A percentile compares a stretch with the other conserved stretches of the same genome.
phyloP scores from a whole-genome alignment of 2,888 invertebrate genomes.

The Diloba caeruleocephala region DNA sequence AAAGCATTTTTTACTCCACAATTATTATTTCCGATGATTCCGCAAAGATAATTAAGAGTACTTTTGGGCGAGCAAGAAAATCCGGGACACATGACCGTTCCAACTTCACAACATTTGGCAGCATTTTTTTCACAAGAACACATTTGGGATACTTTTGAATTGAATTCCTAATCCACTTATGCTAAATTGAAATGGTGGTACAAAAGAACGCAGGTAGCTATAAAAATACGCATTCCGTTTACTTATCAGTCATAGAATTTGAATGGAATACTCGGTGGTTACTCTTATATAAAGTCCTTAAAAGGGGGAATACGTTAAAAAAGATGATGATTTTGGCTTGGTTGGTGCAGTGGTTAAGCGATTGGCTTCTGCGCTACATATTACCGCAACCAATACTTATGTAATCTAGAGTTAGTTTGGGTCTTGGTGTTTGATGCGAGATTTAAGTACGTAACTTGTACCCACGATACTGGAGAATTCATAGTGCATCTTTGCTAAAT shows the following conservation, averaged over 20 bases:
- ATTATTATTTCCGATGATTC: constrained; percentile 48
- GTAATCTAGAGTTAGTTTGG: too few relatives aligned
- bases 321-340: too few relatives aligned
- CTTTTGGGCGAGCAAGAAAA: constrained; percentile 21
- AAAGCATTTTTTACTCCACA: constrained; percentile 33
- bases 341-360: too few relatives aligned
- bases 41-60: constrained; percentile 26
- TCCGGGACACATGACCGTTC: constrained; percentile 22
- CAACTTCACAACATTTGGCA: constrained; percentile 2
- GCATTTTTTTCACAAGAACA: constrained; percentile 1
- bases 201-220: constrained; percentile 27
- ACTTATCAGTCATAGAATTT: constrained; percentile 31
- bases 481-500: too few relatives aligned
- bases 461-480: too few relatives aligned
- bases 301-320: too few relatives aligned
- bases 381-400: too few relatives aligned
- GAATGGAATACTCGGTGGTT: constrained; percentile 27
- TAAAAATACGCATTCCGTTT: constrained; percentile 17
- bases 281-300: not conserved
- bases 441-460: too few relatives aligned
- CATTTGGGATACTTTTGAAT: constrained; percentile 12
- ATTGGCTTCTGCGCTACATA: too few relatives aligned
- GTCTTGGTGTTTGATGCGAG: too few relatives aligned
- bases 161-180: constrained; percentile 31
- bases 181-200: constrained; percentile 34